Conservation (phyloP, 1,140 invertebrate species). For the Wiebesia pumilae region DNA sequence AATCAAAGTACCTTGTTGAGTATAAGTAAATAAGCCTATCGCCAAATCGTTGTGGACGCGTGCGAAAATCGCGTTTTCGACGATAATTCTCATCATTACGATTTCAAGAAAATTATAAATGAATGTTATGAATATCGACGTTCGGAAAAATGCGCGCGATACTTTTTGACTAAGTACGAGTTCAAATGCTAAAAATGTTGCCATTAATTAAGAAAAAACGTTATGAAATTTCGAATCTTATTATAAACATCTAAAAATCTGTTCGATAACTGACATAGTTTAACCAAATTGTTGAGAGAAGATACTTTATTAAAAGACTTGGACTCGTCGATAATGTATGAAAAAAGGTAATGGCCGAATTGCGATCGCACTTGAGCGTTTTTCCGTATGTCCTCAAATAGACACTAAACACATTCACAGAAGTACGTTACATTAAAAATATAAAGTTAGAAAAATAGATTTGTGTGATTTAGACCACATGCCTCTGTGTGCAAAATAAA, state of each 20-base stretch:
- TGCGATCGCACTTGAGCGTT: neutral
- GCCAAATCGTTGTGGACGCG: constrained; percentile 58
- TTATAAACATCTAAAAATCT: constrained; percentile 6
- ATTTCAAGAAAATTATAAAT: constrained; percentile 42
- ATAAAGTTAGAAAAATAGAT: constrained; percentile 18
- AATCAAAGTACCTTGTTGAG: constrained; percentile 73
- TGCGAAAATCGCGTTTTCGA: constrained; percentile 53
- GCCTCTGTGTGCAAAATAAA: constrained; percentile 42
- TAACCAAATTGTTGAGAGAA: constrained; percentile 32
- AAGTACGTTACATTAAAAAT: constrained; percentile 19
- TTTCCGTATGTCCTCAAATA: constrained; percentile 8
- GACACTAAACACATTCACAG: constrained; percentile 10
- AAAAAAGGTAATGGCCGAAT: neutral
- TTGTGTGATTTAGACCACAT: constrained; percentile 45
- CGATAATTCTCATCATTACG: constrained; percentile 53
- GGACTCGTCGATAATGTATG: constrained; percentile 26
- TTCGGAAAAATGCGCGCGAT: constrained; percentile 18
- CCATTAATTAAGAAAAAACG: constrained; percentile 33
- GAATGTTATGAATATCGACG: neutral
- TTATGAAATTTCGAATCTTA: constrained; percentile 25
- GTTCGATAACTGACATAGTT: constrained; percentile 37
- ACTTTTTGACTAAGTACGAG: neutral
- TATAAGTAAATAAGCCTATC: constrained; percentile 69
- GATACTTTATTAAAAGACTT: constrained; percentile 18
- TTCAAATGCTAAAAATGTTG: constrained; percentile 2